Evolutionary conservation across 2,113 vertebrate species (phyloP).

Genomic region (Albula goreensis): DNA sequence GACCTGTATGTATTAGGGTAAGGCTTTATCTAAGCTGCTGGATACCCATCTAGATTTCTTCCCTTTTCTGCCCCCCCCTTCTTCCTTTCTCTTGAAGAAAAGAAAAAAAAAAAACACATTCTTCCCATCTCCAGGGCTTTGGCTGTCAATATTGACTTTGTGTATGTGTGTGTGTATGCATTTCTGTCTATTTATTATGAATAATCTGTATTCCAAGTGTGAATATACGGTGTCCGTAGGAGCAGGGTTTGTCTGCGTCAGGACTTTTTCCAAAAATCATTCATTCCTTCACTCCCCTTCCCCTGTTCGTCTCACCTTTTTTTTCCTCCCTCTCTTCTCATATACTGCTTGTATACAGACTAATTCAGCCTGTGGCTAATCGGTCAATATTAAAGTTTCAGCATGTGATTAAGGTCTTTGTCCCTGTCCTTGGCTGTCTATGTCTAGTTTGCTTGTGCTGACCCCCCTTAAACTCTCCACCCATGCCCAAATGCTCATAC

Average conservation of each 20-base stretch:
- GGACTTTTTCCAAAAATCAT: background rate
- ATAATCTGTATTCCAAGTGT: background rate
- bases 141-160: slow-evolving; percentile 58
- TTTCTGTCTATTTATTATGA: background rate
- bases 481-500: background rate
- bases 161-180: slow-evolving; percentile 29
- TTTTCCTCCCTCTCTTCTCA: slow-evolving; percentile 7
- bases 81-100: slow-evolving; percentile 17
- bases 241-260: background rate
- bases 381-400: slow-evolving; percentile 53
- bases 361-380: slow-evolving; percentile 49
- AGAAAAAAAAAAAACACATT: slow-evolving; percentile 26
- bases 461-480: background rate
- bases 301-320: background rate
- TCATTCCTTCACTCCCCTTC: slow-evolving; percentile 39
- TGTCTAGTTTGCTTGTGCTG: slow-evolving; percentile 32
- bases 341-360: slow-evolving; percentile 28
- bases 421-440: slow-evolving; percentile 46
- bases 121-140: slow-evolving; percentile 28
- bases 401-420: slow-evolving; percentile 49
- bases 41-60: background rate
- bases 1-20: background rate
- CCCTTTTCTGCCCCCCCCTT: background rate
- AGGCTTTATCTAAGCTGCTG: background rate
- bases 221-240: background rate